Evolutionary conservation across 2,888 invertebrate genomes (phyloP).

Genomic region (Eutolmus rufibarbis): DNA sequence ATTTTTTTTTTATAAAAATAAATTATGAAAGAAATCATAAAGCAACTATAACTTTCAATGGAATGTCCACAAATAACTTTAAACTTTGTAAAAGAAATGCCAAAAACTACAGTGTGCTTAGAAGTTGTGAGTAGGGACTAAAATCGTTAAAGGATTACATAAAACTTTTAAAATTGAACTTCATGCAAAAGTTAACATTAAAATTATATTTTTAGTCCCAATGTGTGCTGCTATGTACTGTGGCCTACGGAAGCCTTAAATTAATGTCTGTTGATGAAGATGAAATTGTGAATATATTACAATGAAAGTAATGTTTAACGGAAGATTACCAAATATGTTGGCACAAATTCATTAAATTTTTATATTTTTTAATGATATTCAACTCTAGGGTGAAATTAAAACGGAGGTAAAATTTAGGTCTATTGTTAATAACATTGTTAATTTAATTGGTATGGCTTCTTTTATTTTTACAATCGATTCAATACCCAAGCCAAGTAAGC

Average conservation of each 20-base stretch:
- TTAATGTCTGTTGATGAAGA: not conserved
- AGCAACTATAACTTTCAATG: constrained; percentile 21
- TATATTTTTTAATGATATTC: not conserved
- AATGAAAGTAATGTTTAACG: not conserved
- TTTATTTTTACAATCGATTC: too few species aligned
- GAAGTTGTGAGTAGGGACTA: constrained; percentile 9
- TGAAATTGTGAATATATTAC: not conserved
- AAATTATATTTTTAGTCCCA: not conserved
- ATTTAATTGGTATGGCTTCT: too few species aligned
- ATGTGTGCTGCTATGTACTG: not conserved
- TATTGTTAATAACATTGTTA: too few species aligned
- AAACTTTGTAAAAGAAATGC: not conserved
- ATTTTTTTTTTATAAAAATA: not conserved
- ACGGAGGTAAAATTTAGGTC: not conserved
- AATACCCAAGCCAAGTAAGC: too few species aligned
- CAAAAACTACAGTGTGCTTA: constrained; percentile 35
- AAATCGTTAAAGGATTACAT: not conserved
- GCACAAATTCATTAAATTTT: not conserved
- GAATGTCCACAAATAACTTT: constrained; percentile 43
- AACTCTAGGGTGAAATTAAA: not conserved
- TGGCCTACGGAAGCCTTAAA: not conserved
- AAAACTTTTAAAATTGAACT: not conserved
- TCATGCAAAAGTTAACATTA: constrained; percentile 41
- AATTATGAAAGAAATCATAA: not conserved
- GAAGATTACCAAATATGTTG: not conserved